Evolutionary conservation across 1,140 invertebrate genomes (phyloP).

Genomic region (Drosophila ogumai): DNA sequence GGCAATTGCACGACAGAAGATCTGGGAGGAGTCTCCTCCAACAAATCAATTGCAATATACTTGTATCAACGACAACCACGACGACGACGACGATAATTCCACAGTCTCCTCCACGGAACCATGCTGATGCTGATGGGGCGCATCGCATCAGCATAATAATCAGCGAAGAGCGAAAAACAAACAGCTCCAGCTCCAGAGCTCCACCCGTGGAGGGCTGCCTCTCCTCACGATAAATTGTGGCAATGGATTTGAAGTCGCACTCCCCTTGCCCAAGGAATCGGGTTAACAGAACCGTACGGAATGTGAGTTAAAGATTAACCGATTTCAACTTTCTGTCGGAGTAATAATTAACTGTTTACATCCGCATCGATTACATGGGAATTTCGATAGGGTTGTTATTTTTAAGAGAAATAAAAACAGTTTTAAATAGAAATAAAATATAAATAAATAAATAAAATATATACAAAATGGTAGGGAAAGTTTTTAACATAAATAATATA

Average conservation of each 20-base stretch:
- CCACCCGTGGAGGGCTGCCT: slow-evolving; percentile 14
- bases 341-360: neutral
- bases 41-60: slow-evolving; percentile 77
- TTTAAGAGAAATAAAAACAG: neutral
- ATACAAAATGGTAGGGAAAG: neutral
- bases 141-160: slow-evolving; percentile 18
- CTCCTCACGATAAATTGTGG: slow-evolving; percentile 57
- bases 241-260: slow-evolving; percentile 53
- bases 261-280: slow-evolving; percentile 11
- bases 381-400: neutral
- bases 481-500: too few species aligned
- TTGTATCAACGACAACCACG: slow-evolving; percentile 10
- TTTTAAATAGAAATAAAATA: too few species aligned
- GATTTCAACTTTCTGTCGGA: slow-evolving; percentile 12
- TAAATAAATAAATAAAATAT: neutral
- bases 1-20: slow-evolving; percentile 20
- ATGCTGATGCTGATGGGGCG: slow-evolving; percentile 13
- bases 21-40: slow-evolving; percentile 32
- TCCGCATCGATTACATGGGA: slow-evolving; percentile 8
- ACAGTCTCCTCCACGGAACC: slow-evolving; percentile 18
- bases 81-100: slow-evolving; percentile 56
- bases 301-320: slow-evolving; percentile 24
- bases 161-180: slow-evolving; percentile 14
- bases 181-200: slow-evolving; percentile 1
- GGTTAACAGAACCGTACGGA: slow-evolving; percentile 16